phyloP scores from a whole-genome alignment of 2,113 vertebrate genomes.

The Bombycilla garrulus region DNA sequence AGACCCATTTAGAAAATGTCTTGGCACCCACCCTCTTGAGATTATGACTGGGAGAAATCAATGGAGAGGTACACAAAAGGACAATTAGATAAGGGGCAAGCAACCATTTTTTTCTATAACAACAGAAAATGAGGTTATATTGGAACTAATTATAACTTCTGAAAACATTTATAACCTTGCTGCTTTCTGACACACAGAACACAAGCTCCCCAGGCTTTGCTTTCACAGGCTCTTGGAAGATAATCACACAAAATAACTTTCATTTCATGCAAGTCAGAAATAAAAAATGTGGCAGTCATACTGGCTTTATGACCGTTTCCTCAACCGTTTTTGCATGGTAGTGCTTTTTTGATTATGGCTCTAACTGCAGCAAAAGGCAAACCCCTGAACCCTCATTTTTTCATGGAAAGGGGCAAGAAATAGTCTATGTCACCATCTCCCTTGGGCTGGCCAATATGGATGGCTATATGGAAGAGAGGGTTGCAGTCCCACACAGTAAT shows the following conservation, averaged over 20 bases:
- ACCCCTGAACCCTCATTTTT: background rate
- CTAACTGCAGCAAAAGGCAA: background rate
- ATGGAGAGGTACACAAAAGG: background rate
- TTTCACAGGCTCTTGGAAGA: background rate
- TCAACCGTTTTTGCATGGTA: background rate
- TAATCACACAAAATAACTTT: background rate
- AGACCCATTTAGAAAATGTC: background rate
- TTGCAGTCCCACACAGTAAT: background rate
- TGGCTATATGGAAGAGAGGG: background rate
- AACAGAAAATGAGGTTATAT: background rate
- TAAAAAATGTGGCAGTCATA: background rate
- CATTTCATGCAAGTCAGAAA: background rate
- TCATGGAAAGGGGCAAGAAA: background rate
- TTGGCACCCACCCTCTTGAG: background rate
- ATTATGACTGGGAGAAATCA: background rate
- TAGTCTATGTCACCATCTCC: background rate
- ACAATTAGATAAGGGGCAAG: background rate
- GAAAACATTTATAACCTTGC: background rate
- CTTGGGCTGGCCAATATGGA: background rate
- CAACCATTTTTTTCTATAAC: background rate
- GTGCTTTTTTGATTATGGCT: background rate
- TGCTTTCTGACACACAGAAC: background rate
- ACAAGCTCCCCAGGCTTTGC: background rate
- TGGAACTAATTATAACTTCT: background rate
- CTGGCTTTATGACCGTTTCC: background rate